phyloP scores from a whole-genome alignment of 2,113 vertebrate genomes.

The Helogale parvula region DNA sequence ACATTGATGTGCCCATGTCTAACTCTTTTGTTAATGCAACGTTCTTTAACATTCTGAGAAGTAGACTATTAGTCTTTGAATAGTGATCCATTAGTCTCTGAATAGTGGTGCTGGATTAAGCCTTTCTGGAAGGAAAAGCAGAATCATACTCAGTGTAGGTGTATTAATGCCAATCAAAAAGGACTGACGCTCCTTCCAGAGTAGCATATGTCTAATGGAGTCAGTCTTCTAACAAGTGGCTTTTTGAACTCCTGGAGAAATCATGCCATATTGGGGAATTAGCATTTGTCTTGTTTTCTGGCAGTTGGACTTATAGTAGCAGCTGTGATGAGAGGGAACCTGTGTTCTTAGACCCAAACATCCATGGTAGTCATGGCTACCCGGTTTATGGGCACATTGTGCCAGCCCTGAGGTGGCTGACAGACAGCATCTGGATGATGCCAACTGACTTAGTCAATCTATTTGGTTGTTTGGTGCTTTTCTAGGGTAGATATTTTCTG shows the following conservation, averaged over 20 bases:
- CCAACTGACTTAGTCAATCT: neutral
- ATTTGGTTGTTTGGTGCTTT: neutral
- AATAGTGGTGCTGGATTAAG: neutral
- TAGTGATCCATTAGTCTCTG: neutral
- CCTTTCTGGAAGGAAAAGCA: neutral
- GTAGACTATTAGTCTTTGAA: neutral
- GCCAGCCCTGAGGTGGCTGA: neutral
- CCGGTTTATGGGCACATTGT: neutral
- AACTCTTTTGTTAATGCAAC: neutral
- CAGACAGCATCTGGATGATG: neutral
- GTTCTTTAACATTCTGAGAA: neutral
- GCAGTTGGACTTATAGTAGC: neutral
- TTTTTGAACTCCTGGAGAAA: neutral
- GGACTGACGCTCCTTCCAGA: neutral
- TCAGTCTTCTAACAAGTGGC: neutral
- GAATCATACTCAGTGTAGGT: neutral
- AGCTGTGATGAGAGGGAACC: neutral
- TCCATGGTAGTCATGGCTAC: neutral
- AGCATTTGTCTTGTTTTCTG: neutral
- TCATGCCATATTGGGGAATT: neutral
- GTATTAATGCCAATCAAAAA: neutral
- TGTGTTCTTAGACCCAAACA: neutral
- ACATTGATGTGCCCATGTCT: neutral
- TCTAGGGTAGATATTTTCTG: neutral
- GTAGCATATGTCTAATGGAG: neutral